Base-by-base conservation (phyloP, 2,888 invertebrate species). In the Mylabris sibirica region DNA sequence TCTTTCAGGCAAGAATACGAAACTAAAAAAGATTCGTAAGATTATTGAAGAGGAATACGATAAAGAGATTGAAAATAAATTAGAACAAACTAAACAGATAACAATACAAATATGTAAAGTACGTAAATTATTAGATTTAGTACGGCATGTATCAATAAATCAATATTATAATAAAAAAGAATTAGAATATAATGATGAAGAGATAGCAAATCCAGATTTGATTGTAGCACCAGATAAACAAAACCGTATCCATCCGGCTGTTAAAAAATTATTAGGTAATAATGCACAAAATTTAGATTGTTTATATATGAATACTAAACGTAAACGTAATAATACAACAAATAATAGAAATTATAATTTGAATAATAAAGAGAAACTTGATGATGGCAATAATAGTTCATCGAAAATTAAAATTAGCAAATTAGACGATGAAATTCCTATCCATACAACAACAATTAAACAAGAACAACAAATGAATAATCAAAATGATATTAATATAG, bases 41-140 rank as follows among this genome's bases (percentile, higher is more conserved):
- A 91, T 94, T 64, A 88, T 95, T 35, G 87, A 89, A 74, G 87
- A 87, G 68, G 93, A 95, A 84, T 94, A 95, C 85, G 86, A 89
- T 59, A 87, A 87, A 61, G 95, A 95, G 82, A 85, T 94, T 12
- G 86, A 87, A 61, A 80, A 85, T 1, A 90, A 93, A 78, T 91
- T 93, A 80, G 88, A 89, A 66, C 94, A 95, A 85, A 86, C 94
- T 14, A 86, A 90, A 70, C 85, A 90, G 63, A 90, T 94, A 68
- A 91, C 94, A 79, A 88, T 90, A 70, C 88, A 90, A 83, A 87
- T 90, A 76, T 87, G 86, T 44, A 85, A 87, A 76, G 87, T 88
- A 0, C 86, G 88, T 22, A 88, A 88, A 75, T 82, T 88, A 5
- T 78, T 91, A n/a, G 89, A 90, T 76, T 83, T 89, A 49, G 81